These are phyloP conservation scores for Phalacrocorax aristotelis DNA, from an alignment of 2,113 vertebrate species.

Conservation along the genomic window DNA sequence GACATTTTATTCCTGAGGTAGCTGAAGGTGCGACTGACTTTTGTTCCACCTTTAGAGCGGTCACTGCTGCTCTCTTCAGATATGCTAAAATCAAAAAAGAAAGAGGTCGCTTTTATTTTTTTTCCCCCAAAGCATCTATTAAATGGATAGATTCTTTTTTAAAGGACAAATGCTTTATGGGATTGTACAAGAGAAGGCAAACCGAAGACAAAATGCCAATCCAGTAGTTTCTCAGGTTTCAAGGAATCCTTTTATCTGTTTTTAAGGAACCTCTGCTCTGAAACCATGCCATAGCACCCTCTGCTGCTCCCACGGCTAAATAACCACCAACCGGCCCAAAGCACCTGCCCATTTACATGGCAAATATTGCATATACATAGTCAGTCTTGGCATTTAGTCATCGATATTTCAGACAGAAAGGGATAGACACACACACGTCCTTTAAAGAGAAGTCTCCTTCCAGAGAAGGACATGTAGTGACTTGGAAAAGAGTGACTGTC, in stretches of 20 bases:
- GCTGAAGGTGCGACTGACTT: constrained; percentile 98
- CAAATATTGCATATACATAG: neutral
- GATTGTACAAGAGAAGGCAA: neutral
- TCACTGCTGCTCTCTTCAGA: constrained; percentile 84
- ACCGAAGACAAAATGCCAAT: neutral
- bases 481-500: neutral
- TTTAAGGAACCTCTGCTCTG: neutral
- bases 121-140: neutral
- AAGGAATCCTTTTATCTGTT: neutral
- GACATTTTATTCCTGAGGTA: constrained; percentile 99
- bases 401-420: neutral
- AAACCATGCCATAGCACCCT: neutral
- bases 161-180: neutral
- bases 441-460: neutral
- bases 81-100: constrained; percentile 76
- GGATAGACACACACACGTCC: neutral
- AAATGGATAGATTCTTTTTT: neutral
- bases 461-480: neutral
- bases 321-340: neutral
- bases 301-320: neutral
- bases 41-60: constrained; percentile 81
- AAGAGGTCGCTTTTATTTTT: neutral
- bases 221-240: neutral
- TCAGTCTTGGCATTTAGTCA: neutral
- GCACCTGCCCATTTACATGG: neutral